These are phyloP conservation scores for Agrochola lota DNA, from an alignment of 2,888 invertebrate genomes.

Conservation along the genomic window DNA sequence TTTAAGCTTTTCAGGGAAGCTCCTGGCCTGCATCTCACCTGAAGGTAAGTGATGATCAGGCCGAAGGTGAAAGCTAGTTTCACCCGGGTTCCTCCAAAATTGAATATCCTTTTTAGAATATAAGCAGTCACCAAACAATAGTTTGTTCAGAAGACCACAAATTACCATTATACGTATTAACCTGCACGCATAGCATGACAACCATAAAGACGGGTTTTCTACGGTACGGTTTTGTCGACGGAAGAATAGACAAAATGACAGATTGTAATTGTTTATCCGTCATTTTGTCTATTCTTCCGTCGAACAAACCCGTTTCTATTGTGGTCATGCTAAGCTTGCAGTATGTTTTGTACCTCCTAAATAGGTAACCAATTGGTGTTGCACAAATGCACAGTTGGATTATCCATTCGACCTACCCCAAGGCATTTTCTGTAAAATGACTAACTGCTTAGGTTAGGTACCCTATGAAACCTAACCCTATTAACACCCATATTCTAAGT, in stretches of 20 bases:
- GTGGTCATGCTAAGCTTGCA: too few species aligned
- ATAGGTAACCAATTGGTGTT: not conserved
- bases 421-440: not conserved
- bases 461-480: not conserved
- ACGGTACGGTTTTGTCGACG: too few species aligned
- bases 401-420: not conserved
- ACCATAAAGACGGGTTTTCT: too few species aligned
- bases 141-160: not conserved
- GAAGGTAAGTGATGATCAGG: too few species aligned
- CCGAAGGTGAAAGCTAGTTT: too few species aligned
- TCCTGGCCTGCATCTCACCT: too few species aligned
- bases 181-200: too few species aligned
- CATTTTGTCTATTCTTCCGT: too few species aligned
- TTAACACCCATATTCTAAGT: not conserved
- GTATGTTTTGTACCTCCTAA: not conserved
- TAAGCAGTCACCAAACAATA: not conserved
- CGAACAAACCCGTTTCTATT: too few species aligned
- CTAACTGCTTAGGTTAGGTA: not conserved
- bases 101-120: not conserved
- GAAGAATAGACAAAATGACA: too few species aligned
- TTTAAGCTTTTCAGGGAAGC: fast-evolving
- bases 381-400: not conserved
- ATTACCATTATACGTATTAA: not conserved
- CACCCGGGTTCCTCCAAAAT: too few species aligned
- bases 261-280: too few species aligned